Percentiles rank a stretch among this genome's conserved stretches.
These are phyloP conservation scores for Clarias pachynema DNA, from an alignment of 2,797 vertebrate species.

Conservation along the genomic window DNA sequence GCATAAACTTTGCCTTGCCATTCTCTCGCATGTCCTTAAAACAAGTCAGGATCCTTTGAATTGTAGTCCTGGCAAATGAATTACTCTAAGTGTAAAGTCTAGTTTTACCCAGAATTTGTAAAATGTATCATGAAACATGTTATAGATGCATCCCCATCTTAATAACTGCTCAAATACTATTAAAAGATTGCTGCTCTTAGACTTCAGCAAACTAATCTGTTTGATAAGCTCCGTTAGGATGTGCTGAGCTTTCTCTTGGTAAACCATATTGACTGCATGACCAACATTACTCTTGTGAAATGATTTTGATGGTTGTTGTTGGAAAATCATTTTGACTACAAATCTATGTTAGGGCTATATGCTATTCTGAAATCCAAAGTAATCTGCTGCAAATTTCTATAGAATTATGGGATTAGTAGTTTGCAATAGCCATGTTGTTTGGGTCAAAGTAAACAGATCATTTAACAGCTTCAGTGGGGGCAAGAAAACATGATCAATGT, in stretches of 20 bases:
- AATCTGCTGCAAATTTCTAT: neutral
- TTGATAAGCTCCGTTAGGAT: neutral
- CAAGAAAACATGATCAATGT: constrained; percentile 6
- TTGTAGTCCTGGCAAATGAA: neutral
- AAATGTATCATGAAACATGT: neutral
- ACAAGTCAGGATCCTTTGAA: neutral
- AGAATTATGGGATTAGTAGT: neutral
- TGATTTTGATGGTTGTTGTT: constrained; percentile 70
- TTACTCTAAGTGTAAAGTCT: neutral
- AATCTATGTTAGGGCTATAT: constrained; percentile 67
- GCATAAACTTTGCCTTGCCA: neutral
- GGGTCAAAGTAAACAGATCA: constrained; percentile 1
- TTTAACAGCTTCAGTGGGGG: neutral
- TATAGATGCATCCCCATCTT: neutral
- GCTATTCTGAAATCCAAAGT: constrained; percentile 53
- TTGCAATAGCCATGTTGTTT: constrained; percentile 5
- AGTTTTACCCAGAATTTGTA: neutral
- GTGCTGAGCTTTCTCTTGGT: neutral
- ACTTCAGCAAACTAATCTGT: neutral
- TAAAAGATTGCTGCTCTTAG: neutral
- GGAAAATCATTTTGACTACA: constrained; percentile 74
- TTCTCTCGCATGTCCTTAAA: neutral
- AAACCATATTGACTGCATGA: constrained; percentile 71
- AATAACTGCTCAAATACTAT: neutral
- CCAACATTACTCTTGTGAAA: constrained; percentile 77